Base-by-base conservation (phyloP, 2,797 vertebrate species). In the Sebastes variabilis region DNA sequence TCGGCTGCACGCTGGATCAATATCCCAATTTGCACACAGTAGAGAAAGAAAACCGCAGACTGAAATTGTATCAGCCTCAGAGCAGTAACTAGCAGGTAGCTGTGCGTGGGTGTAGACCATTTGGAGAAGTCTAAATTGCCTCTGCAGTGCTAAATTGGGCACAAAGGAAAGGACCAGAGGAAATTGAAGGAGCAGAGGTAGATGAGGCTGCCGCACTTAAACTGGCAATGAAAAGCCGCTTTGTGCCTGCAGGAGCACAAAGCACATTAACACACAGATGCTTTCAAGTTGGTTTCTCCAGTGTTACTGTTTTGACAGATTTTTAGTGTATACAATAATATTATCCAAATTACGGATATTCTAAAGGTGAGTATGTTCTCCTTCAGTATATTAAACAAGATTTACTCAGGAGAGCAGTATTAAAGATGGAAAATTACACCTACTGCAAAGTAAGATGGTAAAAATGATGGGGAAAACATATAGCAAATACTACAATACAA, bases 1-100 rank as follows among this genome's bases (percentile, higher is more conserved):
- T 87, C 7, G 7, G 61, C 82, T 83, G 54, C 58, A 71, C 2
- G 0, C 11, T 52, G 79, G 84, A 93, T 94, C 91, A 84, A 94
- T 90, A 93, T 61, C 65, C 80, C 83, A 79, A 81, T 90, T 83
- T 77, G 85, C 88, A 83, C 72, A 75, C 32, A 68, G 75, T 14
- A 67, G 16, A 78, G 66, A 58, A 72, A 75, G 73, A 83, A 65
- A 87, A 79, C 72, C 16, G 56, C 85, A 86, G 70, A 77, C 61
- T 59, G 77, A 73, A 87, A 85, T 54, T 64, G 64, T 77, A 92
- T 88, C 80, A 90, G 86, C 59, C 55, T 58, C 56, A 61, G 42
- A 72, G 78, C 66, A 42, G 76, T 84, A 72, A 83, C 67, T 34
- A 80, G 82, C 61, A 80, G 70, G 61, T 61, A 78, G 78, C 60